Percentiles rank a stretch among this genome's conserved stretches.
phyloP scores from a whole-genome alignment of 2,888 invertebrate species.

The Xestia sexstrigata region DNA sequence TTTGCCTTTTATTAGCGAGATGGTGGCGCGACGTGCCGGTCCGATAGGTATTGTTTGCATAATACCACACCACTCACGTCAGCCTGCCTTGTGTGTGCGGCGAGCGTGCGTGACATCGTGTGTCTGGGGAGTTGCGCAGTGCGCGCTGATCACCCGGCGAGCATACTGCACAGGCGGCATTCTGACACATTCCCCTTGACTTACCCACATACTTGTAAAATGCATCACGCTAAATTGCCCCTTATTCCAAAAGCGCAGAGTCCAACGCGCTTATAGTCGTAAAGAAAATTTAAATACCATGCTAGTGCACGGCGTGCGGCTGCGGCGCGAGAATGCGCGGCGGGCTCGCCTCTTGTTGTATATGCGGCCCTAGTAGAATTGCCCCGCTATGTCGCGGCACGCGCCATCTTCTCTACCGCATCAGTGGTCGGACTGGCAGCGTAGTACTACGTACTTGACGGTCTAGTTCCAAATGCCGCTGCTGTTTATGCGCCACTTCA shows the following conservation, averaged over 20 bases:
- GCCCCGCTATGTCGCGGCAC: conserved; percentile 87
- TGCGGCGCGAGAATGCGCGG: conserved; percentile 58
- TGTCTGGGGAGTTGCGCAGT: conserved; percentile 90
- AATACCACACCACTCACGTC: conserved; percentile 62
- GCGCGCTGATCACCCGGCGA: conserved; percentile 87
- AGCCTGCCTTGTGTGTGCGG: conserved; percentile 66
- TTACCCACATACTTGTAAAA: conserved; percentile 59
- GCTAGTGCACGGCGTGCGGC: conserved; percentile 61
- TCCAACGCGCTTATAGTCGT: conserved; percentile 31
- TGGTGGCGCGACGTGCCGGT: conserved; percentile 55
- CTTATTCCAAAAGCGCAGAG: conserved; percentile 45
- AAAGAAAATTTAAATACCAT: conserved; percentile 59
- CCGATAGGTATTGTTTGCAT: conserved; percentile 70
- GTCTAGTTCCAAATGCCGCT: conserved; percentile 22
- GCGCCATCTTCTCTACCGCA: conserved; percentile 85
- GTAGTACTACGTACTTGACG: conserved; percentile 33
- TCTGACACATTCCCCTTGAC: conserved; percentile 77
- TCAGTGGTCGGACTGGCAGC: conserved; percentile 55
- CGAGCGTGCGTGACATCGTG: conserved; percentile 82
- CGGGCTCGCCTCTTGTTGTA: conserved; percentile 59
- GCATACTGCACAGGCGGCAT: conserved; percentile 77
- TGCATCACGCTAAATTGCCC: conserved; percentile 61
- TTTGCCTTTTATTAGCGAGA: conserved; percentile 58
- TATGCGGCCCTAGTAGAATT: conserved; percentile 81
- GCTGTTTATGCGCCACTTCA: conserved; percentile 15